A percentile compares a stretch with the other conserved stretches of the same genome.
These are phyloP conservation scores for Scrobipalpa atriplicella DNA, from an alignment of 2,888 invertebrate genomes.

Conservation along the genomic window DNA sequence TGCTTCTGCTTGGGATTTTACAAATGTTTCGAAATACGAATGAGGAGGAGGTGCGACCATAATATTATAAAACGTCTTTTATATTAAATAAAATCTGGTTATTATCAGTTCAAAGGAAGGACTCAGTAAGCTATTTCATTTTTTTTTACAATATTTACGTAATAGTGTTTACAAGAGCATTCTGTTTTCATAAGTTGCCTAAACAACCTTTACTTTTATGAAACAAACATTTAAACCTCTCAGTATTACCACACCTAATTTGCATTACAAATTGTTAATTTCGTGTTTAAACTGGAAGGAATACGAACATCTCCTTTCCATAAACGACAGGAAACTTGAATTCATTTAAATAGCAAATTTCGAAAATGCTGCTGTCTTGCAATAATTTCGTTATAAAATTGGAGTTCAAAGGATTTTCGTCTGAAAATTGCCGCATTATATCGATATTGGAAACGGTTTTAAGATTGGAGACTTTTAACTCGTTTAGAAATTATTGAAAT, in stretches of 20 bases:
- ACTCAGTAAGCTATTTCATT: too few relatives aligned
- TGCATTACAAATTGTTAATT: conserved; percentile 15
- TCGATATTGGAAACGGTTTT: background rate
- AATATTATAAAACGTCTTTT: too few relatives aligned
- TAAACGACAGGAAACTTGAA: conserved; percentile 12
- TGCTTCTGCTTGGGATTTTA: too few relatives aligned
- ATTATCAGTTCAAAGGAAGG: too few relatives aligned
- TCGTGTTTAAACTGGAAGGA: conserved; percentile 10
- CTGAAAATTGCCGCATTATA: background rate
- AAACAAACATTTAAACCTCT: background rate
- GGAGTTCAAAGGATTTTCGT: conserved; percentile 3
- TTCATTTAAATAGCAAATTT: conserved; percentile 22
- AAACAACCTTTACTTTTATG: background rate
- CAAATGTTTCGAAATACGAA: too few relatives aligned
- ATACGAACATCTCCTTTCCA: conserved; percentile 8
- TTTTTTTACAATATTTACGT: too few relatives aligned
- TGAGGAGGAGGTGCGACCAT: too few relatives aligned
- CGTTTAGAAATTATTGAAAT: background rate
- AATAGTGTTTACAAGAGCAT: background rate
- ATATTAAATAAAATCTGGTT: too few relatives aligned
- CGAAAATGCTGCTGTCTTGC: conserved; percentile 10
- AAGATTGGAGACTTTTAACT: background rate
- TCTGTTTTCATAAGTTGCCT: background rate
- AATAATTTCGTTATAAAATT: conserved; percentile 16
- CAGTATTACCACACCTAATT: conserved; percentile 7